Base-by-base conservation (phyloP, 2,888 invertebrate genomes). In the Lasius fuliginosus region DNA sequence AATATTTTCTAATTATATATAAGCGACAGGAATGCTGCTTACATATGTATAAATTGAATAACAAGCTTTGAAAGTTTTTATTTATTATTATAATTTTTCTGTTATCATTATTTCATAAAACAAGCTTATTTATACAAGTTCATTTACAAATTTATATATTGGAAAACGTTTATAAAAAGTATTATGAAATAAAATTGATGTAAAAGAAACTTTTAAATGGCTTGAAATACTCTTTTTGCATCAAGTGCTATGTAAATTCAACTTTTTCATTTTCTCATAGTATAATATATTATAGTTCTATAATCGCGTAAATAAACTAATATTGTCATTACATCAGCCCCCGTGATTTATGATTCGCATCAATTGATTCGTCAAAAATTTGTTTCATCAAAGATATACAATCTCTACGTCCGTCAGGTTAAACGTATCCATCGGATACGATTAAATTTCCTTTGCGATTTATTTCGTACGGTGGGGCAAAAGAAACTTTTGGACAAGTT, bases 401-500 rank as follows among this genome's bases (percentile, higher is more conserved):
- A 67, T 27, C 23, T 15, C 27, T 15, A 30, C 11, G 15, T 46
- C 6, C 42, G 18, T 15, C 23, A n/a, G 4, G 8, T 79, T 69
- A 79, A 46, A 18, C 69, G 23, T 33, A 58, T 60, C 46, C 36
- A 40, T 58, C 33, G 23, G 8, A 9, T 27, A 46, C 6, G 12
- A 33, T 40, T 33, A 46, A 60, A 79, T n/a, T 56, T 71, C 62
- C 69, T 60, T 56, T 11, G 46, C 36, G 4, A 53, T 79, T 81
- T 69, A 79, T 79, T 79, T 36, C n/a, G 18, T 58, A 46, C 15
- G 36, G 33, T 42, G 36, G 30, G 18, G 23, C 5, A 6, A 46
- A 64, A 62, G 75, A 36, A 65, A 75, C 8, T 18, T 53, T 53
- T 1, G 12, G 42, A 65, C 71, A 81, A 73, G 60, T 81, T 62